Evolutionary conservation across 2,797 vertebrate genomes (phyloP).

Genomic region (Acridotheres tristis): DNA sequence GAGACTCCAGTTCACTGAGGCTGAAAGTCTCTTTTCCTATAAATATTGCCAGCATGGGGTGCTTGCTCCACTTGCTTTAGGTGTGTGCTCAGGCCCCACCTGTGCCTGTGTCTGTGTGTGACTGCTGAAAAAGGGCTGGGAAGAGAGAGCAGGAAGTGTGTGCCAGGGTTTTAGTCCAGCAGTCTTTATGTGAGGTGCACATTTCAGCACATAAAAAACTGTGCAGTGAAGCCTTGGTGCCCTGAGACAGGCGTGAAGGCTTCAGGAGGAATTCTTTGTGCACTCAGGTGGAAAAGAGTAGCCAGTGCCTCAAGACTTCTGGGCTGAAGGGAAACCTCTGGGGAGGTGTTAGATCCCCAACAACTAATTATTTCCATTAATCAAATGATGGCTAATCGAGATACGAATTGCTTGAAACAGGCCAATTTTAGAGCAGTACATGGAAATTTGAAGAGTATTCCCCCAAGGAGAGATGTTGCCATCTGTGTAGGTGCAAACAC

Average conservation of each 20-base stretch:
- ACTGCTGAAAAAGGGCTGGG: background rate
- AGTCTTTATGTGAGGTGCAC: background rate
- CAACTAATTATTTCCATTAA: background rate
- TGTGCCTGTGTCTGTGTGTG: accelerated
- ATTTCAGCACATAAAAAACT: background rate
- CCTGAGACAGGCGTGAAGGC: background rate
- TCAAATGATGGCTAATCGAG: background rate
- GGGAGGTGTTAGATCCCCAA: background rate
- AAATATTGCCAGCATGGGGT: background rate
- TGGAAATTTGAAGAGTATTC: background rate
- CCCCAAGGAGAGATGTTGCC: background rate
- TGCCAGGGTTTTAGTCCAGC: background rate
- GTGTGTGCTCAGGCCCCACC: background rate
- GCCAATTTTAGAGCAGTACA: background rate
- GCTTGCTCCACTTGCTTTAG: background rate
- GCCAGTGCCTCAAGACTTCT: background rate
- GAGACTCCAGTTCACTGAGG: background rate
- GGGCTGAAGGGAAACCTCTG: background rate
- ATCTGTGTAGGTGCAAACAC: background rate
- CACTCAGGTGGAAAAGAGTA: background rate
- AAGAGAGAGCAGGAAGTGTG: background rate
- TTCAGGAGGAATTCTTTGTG: background rate
- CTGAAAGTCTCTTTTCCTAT: background rate
- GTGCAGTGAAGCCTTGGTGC: background rate
- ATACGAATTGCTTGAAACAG: background rate